phyloP scores from a whole-genome alignment of 1,140 invertebrate species.

The Eueides isabella region DNA sequence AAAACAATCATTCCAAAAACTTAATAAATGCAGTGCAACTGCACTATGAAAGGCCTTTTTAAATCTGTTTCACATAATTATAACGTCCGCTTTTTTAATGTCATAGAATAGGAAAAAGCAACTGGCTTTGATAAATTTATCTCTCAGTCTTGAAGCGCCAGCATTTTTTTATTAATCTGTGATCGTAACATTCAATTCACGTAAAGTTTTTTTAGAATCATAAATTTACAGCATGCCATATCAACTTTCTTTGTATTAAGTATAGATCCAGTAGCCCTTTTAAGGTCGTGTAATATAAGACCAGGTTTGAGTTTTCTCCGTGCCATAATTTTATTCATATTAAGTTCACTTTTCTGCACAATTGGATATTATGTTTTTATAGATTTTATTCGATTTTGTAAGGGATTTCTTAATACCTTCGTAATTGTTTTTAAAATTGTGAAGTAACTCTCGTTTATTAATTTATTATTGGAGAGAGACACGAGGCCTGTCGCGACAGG shows the following conservation, averaged over 20 bases:
- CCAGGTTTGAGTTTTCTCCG: constrained; percentile 40
- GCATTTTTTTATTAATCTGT: constrained; percentile 18
- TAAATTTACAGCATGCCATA: constrained; percentile 43
- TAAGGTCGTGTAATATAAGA: constrained; percentile 41
- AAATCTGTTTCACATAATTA: background rate
- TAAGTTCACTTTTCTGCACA: constrained; percentile 33
- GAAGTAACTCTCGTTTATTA: background rate
- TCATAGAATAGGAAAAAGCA: background rate
- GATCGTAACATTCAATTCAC: background rate
- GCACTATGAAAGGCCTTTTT: too few species aligned
- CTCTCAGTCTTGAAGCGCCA: constrained; percentile 7
- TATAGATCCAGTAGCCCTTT: constrained; percentile 38
- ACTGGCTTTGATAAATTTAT: constrained; percentile 20
- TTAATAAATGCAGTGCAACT: too few species aligned
- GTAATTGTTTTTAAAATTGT: background rate
- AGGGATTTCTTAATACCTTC: constrained; percentile 22
- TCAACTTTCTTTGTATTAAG: constrained; percentile 42
- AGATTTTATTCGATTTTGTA: background rate
- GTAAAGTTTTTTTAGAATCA: constrained; percentile 23
- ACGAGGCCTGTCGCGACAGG: too few species aligned
- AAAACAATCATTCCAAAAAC: too few species aligned
- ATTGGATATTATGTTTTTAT: constrained; percentile 34
- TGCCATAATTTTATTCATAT: constrained; percentile 42
- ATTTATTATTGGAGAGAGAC: too few species aligned
- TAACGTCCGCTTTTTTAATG: background rate